Base-by-base conservation (phyloP, 2,888 invertebrate genomes). In the Ferrisia virgata region DNA sequence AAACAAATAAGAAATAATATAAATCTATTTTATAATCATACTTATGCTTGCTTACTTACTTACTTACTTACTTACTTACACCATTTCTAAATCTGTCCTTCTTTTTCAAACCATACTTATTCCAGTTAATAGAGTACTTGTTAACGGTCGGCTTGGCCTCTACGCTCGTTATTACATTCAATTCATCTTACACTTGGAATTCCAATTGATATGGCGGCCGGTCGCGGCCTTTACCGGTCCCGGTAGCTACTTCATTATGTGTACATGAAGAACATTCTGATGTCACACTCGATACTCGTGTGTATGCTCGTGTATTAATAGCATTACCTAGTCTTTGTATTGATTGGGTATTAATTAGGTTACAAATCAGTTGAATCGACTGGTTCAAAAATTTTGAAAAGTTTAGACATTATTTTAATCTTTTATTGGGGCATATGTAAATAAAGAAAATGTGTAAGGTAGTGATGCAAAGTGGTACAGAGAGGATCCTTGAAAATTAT, bases 71-170 rank as follows among this genome's bases (percentile, higher is more conserved):
- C n/a, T n/a, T n/a, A n/a, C n/a, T n/a, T n/a, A n/a, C n/a, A 72
- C 28, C 64, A 64, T 64, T 31, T 43, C 33, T n/a, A 33, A 72
- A 72, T 72, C 33, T 72, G 72, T 72, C 72, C 72, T 72, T 72
- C 72, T 72, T 72, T 72, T 72, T 47, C 18, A 1, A 18, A 18
- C 47, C n/a, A 18, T 47, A 47, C 47, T 47, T 72, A 64, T 72
- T 72, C 72, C 33, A 72, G 72, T 72, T 72, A 72, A 72, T 72
- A 72, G 25, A 72, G 72, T 72, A 72, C 72, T 72, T 72, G 72
- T 72, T 72, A 33, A 33, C 72, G 72, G 22, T 36, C 43, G 6
- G n/a, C n/a, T 47, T 28, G 72, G 72, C 72, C 72, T 72, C 72
- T 72, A 72, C 58, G 72, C 72, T 72, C 72, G 72, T 72, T 72